These are phyloP conservation scores for Brachymystax lenok DNA, from an alignment of 2,797 vertebrate genomes.

Conservation along the genomic window DNA sequence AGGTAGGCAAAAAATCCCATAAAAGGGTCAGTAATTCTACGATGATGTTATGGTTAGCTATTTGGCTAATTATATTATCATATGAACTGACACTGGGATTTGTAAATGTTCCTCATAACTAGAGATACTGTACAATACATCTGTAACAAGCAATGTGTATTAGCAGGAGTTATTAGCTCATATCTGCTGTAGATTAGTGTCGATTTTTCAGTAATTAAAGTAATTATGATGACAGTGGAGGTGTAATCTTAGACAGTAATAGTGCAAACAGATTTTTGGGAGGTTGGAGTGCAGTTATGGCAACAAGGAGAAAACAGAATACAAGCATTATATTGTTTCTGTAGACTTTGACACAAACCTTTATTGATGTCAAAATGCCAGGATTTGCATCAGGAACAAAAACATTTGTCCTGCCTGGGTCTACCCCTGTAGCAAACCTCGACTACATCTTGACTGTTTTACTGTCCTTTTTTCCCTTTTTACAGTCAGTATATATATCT, in stretches of 20 bases:
- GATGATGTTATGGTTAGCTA: neutral
- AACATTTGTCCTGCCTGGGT: neutral
- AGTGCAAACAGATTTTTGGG: constrained; percentile 34
- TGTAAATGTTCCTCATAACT: neutral
- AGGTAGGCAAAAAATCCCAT: neutral
- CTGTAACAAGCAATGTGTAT: neutral
- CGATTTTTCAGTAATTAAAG: constrained; percentile 8
- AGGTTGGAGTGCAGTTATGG: constrained; percentile 4
- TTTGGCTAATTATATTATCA: neutral
- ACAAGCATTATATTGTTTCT: neutral
- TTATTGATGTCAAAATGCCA: neutral
- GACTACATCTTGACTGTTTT: constrained; percentile 34
- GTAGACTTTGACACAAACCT: neutral
- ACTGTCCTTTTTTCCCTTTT: constrained; percentile 9
- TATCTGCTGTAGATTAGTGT: neutral
- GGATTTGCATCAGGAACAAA: too few relatives aligned
- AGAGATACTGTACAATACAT: neutral
- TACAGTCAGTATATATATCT: constrained; percentile 13
- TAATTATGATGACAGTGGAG: constrained; percentile 24
- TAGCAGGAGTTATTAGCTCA: neutral
- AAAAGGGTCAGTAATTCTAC: neutral
- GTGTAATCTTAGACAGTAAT: constrained; percentile 14
- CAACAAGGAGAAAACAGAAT: constrained; percentile 28
- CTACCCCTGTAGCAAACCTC: neutral
- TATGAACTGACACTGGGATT: neutral